These are phyloP conservation scores for Hedychridium roseum DNA, from an alignment of 2,888 invertebrate genomes.

Conservation along the genomic window DNA sequence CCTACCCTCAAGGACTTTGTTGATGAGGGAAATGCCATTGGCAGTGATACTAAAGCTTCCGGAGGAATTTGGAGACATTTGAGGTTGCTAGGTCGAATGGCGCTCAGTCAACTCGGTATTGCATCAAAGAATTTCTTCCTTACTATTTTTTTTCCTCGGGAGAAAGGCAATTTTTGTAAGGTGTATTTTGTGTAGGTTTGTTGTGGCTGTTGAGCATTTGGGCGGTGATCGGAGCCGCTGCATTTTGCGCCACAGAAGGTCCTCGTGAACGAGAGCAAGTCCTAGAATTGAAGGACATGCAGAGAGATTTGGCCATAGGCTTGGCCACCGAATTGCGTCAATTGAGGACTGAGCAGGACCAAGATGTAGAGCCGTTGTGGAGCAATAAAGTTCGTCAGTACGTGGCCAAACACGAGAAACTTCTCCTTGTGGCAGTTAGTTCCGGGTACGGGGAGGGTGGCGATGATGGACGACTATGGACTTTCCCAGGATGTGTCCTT, in stretches of 20 bases:
- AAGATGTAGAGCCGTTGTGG: constrained; percentile 68
- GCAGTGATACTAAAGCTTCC: too few species aligned
- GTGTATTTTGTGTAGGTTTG: constrained; percentile 62
- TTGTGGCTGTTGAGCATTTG: constrained; percentile 69
- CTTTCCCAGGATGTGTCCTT: constrained; percentile 73
- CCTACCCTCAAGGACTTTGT: constrained; percentile 61
- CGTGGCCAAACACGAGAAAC: constrained; percentile 68
- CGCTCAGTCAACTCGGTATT: constrained; percentile 58
- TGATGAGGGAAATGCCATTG: constrained; percentile 42
- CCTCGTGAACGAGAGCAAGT: constrained; percentile 70
- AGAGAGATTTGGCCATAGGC: constrained; percentile 71
- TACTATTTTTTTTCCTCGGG: not conserved
- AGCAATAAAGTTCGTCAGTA: constrained; percentile 69
- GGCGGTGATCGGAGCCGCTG: constrained; percentile 71
- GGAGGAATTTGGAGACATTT: constrained; percentile 48
- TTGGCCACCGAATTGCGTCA: constrained; percentile 73
- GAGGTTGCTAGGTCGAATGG: constrained; percentile 53
- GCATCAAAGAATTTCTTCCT: too few species aligned
- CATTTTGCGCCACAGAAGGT: constrained; percentile 74
- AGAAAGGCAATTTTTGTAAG: not conserved
- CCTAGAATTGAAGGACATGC: constrained; percentile 67
- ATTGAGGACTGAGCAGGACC: constrained; percentile 64
- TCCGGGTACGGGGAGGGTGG: constrained; percentile 68
- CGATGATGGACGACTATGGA: constrained; percentile 72
- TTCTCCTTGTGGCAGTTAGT: constrained; percentile 68